Evolutionary conservation across 2,113 vertebrate genomes (phyloP), one percentile per base, ranked within the genome.

Genomic region (Lethenteron camtschaticum): DNA sequence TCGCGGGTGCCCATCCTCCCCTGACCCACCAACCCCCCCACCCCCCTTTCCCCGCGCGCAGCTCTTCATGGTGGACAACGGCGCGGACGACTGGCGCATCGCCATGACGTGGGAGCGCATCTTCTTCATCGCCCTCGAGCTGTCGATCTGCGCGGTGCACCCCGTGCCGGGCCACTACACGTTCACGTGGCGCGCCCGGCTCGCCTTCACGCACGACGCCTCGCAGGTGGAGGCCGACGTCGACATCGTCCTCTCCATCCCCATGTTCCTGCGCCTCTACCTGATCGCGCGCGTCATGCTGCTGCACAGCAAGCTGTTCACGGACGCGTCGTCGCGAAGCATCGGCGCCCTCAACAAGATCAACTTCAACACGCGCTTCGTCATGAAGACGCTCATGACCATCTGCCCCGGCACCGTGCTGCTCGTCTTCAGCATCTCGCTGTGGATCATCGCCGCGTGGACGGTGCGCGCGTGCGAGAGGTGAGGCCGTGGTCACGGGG

Each of bases 11-110:
- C 24, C 4, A 5, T 41, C 3, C 24, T 41, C 24, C 24, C 24
- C 24, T 41, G 24, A 41, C 24, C 24, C 24, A 41, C 4, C 24
- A 41, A 41, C 24, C 24, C 24, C 24, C 24, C 24, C 24, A 4
- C 5, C 24, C 24, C 24, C 24, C 24, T 57, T 20, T 18, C 16
- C 16, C 16, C 16, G 16, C 16, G 18, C 0, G 0, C 75, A 96
- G 90, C 87, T 96, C 11, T 95, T 96, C 79, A 87, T 96, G 88
- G 89, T 95, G 76, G 89, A 96, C 76, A 91, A 90, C 0, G 86
- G 90, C 1, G 89, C 88, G 0, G 90, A 92, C 3, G 90, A 96
- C 75, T 95, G 90, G 90, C 83, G 90, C 71, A 87, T 96, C 68
- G 90, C 90, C 63, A 88, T 95, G 85, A 96, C 88, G 2, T 81